phyloP scores from a whole-genome alignment of 1,140 invertebrate genomes.

The Drosophila dunni region DNA sequence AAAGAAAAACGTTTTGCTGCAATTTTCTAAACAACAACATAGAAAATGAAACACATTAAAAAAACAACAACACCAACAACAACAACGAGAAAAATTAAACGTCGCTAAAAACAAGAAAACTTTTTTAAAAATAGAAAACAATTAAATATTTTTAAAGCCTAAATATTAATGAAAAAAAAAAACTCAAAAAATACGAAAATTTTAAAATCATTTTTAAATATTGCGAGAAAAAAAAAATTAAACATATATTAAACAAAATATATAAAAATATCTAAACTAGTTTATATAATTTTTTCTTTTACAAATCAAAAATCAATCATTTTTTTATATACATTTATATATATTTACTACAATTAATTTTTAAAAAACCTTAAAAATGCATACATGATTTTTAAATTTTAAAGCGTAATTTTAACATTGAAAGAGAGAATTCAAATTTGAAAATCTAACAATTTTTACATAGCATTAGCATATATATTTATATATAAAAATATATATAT shows the following conservation, averaged over 20 bases:
- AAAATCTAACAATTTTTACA: constrained; percentile 30
- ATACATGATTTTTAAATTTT: constrained; percentile 77
- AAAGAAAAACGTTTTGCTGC: constrained; percentile 71
- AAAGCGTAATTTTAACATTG: constrained; percentile 71
- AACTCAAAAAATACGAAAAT: constrained; percentile 7
- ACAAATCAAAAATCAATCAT: constrained; percentile 58
- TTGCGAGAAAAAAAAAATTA: constrained; percentile 59
- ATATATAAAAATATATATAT: constrained; percentile 45
- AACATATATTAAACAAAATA: constrained; percentile 48
- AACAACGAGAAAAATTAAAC: constrained; percentile 66
- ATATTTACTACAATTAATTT: constrained; percentile 60
- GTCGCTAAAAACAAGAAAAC: constrained; percentile 83
- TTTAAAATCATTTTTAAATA: constrained; percentile 59
- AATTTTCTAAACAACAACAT: constrained; percentile 57
- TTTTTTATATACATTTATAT: constrained; percentile 27
- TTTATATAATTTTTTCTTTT: constrained; percentile 48
- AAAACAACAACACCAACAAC: constrained; percentile 17
- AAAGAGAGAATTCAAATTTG: constrained; percentile 52
- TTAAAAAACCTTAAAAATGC: constrained; percentile 62
- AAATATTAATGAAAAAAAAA: constrained; percentile 20
- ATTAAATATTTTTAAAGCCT: constrained; percentile 49
- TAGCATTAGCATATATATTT: constrained; percentile 69
- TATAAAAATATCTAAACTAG: constrained; percentile 56
- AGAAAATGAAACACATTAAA: constrained; percentile 50
- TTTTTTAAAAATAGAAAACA: constrained; percentile 60